These are phyloP conservation scores for Coendou prehensilis DNA, from an alignment of 2,797 vertebrate species.

Conservation along the genomic window DNA sequence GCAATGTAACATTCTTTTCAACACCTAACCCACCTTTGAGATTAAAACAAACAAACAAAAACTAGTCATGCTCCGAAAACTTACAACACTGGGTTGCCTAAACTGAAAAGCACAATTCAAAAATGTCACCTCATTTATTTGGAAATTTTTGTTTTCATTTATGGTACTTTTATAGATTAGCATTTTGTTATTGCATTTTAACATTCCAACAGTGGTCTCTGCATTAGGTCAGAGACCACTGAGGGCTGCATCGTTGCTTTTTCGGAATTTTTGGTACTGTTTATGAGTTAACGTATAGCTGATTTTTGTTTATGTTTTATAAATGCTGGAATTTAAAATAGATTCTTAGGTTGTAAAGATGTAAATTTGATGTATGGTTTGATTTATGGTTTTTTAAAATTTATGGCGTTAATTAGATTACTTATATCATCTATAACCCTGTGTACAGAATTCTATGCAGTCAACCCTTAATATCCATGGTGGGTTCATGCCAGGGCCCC, in stretches of 20 bases:
- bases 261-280: not conserved
- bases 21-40: not conserved
- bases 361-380: not conserved
- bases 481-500: too few species aligned
- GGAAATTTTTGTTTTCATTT: constrained; percentile 6
- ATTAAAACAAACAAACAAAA: not conserved
- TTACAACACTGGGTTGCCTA: not conserved
- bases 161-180: not conserved
- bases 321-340: not conserved
- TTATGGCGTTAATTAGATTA: not conserved
- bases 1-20: not conserved
- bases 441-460: not conserved
- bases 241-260: not conserved
- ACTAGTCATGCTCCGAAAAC: not conserved
- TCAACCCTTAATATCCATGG: not conserved
- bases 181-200: not conserved
- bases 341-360: constrained; percentile 8
- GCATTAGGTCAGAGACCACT: not conserved
- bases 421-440: not conserved
- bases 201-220: not conserved
- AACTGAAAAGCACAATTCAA: not conserved
- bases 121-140: not conserved
- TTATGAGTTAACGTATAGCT: not conserved
- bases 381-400: not conserved
- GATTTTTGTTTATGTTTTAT: constrained; percentile 32